A percentile compares a stretch with the other conserved stretches of the same genome.
Evolutionary conservation across 37 sponge, comb jelly and placozoan species (phyloP).

Genomic region (Eunapius fragilis): DNA sequence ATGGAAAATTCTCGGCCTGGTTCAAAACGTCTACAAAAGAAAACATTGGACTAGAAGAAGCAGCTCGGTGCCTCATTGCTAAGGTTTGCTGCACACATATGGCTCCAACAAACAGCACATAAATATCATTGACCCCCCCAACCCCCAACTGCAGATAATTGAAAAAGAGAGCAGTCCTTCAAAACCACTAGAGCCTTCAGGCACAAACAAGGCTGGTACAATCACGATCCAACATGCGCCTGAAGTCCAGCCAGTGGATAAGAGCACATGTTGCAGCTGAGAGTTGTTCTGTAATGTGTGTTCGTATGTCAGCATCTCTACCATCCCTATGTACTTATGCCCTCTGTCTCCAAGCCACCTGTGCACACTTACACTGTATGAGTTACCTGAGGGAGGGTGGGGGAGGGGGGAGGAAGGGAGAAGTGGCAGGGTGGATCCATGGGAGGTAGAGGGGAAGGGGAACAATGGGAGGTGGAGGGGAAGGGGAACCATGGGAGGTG

Average conservation of each 20-base stretch:
- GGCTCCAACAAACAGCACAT: no score
- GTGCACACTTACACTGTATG: no score
- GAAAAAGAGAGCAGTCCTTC: background rate
- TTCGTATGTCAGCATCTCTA: background rate
- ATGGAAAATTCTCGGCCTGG: conserved; percentile 91
- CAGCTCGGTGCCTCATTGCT: conserved; percentile 90
- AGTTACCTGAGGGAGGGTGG: no score
- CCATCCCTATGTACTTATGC: no score
- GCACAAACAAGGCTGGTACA: background rate
- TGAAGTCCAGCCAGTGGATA: background rate
- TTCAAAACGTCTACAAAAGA: conserved; percentile 98
- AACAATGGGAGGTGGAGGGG: no score
- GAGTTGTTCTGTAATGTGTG: background rate
- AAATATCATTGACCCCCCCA: background rate
- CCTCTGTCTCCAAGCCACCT: no score
- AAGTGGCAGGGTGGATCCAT: no score
- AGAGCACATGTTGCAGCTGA: background rate
- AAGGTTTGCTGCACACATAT: no score
- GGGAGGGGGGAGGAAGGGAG: no score
- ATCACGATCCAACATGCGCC: background rate
- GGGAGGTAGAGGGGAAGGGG: no score
- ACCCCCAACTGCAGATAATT: background rate
- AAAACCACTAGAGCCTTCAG: background rate
- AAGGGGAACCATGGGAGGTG: no score
- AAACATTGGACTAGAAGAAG: conserved; percentile 95